Percentiles rank a stretch among this genome's conserved stretches.
Conservation (phyloP, 2,113 vertebrate species). For the Pachycephala philippinensis region DNA sequence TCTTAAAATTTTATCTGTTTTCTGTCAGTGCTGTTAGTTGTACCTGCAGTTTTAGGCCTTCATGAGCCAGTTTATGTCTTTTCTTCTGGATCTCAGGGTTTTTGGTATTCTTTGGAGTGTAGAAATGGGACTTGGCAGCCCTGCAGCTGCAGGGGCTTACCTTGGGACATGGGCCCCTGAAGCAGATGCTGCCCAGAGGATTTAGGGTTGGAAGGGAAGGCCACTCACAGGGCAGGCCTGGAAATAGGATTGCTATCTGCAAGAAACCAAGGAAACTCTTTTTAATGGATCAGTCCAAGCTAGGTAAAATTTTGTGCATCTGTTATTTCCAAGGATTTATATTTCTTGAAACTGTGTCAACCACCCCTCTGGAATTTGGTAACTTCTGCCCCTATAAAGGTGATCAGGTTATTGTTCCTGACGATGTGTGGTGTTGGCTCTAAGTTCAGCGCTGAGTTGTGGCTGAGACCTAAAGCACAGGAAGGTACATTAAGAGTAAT, state of each 20-base stretch:
- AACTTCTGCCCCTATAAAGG: neutral
- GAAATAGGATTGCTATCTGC: accelerated
- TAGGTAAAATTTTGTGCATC: neutral
- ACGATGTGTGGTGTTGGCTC: accelerated
- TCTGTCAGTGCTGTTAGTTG: neutral
- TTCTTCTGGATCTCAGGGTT: neutral
- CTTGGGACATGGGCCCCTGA: accelerated
- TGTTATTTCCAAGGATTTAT: neutral
- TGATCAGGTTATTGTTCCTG: accelerated
- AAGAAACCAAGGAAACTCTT: neutral
- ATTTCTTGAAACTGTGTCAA: neutral
- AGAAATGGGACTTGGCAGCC: neutral
- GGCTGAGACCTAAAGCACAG: neutral
- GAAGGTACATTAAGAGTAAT: neutral
- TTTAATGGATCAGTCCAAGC: neutral
- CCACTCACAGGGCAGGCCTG: neutral
- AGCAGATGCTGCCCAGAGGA: too few species aligned
- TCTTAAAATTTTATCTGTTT: neutral
- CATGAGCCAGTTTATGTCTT: neutral
- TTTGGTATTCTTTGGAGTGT: neutral
- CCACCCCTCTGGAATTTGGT: neutral
- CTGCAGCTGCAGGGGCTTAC: neutral
- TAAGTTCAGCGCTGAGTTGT: neutral
- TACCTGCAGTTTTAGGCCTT: neutral
- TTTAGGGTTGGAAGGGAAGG: neutral